Percentiles rank a stretch among this genome's conserved stretches.
phyloP scores from a whole-genome alignment of 2,888 invertebrate species.

The Serripes groenlandicus region DNA sequence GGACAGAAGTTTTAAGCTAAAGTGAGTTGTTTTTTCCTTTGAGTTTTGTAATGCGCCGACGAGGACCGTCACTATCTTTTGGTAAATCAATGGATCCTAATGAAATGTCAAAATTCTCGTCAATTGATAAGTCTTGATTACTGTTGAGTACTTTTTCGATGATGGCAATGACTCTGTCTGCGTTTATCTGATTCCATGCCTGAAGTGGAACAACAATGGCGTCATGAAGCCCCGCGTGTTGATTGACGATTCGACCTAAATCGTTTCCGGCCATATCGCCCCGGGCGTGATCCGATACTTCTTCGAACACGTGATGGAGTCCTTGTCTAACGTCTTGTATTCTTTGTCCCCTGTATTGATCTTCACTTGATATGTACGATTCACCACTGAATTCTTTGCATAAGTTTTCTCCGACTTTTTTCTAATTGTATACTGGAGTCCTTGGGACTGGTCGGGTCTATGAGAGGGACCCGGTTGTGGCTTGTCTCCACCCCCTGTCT shows the following conservation, averaged over 20 bases:
- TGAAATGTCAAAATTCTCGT: slow-evolving; percentile 44
- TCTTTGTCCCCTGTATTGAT: slow-evolving; percentile 21
- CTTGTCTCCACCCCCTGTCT: no score
- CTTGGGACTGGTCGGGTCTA: no score
- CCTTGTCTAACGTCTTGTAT: slow-evolving; percentile 29
- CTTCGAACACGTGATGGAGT: slow-evolving; percentile 36
- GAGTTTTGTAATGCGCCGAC: slow-evolving; percentile 37
- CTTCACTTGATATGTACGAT: slow-evolving; percentile 44
- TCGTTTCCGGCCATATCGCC: slow-evolving; percentile 40
- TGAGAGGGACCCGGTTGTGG: no score
- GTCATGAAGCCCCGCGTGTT: slow-evolving; percentile 55
- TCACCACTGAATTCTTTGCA: slow-evolving; percentile 41
- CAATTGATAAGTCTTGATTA: slow-evolving; percentile 47
- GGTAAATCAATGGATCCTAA: slow-evolving; percentile 51
- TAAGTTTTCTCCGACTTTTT: slow-evolving; percentile 31
- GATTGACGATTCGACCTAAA: slow-evolving; percentile 41
- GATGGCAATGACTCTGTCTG: slow-evolving; percentile 21
- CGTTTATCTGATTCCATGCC: slow-evolving; percentile 48
- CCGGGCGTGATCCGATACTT: slow-evolving; percentile 28
- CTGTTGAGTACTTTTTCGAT: slow-evolving; percentile 61
- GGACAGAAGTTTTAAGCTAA: slow-evolving; percentile 38
- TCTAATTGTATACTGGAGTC: slow-evolving; percentile 26
- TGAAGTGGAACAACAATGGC: slow-evolving; percentile 62
- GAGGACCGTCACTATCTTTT: slow-evolving; percentile 48
- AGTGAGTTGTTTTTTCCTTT: slow-evolving; percentile 41